phyloP scores from a whole-genome alignment of 2,797 vertebrate species.

The Sebastes goodei region DNA sequence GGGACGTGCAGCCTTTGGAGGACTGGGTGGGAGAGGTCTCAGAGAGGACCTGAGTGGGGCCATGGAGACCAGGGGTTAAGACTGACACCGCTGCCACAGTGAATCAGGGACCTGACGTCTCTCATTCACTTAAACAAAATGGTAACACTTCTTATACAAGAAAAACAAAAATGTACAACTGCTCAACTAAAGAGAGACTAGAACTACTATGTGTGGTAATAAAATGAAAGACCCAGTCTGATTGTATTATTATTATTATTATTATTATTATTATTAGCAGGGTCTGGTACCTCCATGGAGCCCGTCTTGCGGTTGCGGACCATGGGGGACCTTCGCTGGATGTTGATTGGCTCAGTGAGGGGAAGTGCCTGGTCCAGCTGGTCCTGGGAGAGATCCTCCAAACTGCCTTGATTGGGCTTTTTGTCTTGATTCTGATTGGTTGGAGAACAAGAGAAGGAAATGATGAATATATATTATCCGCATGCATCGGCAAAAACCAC shows the following conservation, averaged over 20 bases:
- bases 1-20: slow-evolving; percentile 76
- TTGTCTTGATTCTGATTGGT: slow-evolving; percentile 87
- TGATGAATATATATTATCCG: neutral
- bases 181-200: neutral
- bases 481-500: neutral
- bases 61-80: slow-evolving; percentile 43
- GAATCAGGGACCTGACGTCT: neutral
- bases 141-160: neutral
- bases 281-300: slow-evolving; percentile 92
- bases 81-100: neutral
- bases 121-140: slow-evolving; percentile 8
- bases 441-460: neutral
- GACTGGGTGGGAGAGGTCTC: slow-evolving; percentile 84
- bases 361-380: slow-evolving; percentile 82
- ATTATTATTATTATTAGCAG: neutral
- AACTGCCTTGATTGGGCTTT: slow-evolving; percentile 90
- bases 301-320: slow-evolving; percentile 91
- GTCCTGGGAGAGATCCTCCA: slow-evolving; percentile 90
- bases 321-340: slow-evolving; percentile 88
- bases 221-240: neutral
- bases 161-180: neutral
- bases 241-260: neutral
- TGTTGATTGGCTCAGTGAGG: slow-evolving; percentile 81
- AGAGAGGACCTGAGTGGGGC: slow-evolving; percentile 88
- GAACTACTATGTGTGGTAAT: neutral